Evolutionary conservation across 1,140 invertebrate species (phyloP), one percentile per base, ranked within the genome.

Genomic region (Tetranychus cinnabarinus): DNA sequence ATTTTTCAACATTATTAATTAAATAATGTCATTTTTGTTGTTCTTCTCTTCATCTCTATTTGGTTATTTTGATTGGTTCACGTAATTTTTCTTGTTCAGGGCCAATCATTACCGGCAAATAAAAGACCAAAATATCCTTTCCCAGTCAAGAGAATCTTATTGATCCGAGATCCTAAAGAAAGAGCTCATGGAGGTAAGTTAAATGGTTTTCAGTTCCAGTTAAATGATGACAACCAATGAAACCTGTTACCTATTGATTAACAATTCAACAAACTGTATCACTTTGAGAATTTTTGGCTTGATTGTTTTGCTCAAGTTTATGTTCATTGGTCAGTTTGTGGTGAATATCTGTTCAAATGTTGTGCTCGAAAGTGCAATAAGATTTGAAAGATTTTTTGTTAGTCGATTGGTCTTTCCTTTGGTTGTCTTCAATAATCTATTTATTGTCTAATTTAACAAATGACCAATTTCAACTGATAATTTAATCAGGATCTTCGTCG

Each of bases 151-250:
- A 69, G 77, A 61, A 76, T 80, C 60, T 70, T 82, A 34, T 69
- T 81, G 8, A 80, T 78, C 1, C 67, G 77, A 62, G 78, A 80
- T 64, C 78, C 79, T 3, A 79, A 79, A 66, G 78, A 79, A 62
- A 69, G 72, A 56, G 73, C 75, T 31, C 69, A 76, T 60, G 72
- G 74, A 69, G 77, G 77, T 77, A 68, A 66, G 68, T 57, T n/a
- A 33, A 57, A 13, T 57, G 7, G 5, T 39, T 34, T 39, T 57
- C 56, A 6, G 1, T 42, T 42, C 39, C 10, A 42, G 10, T 42
- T 42, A 6, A n/a, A n/a, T n/a, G 23, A 23, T 23, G 23, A 23
- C 23, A 23, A 23, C 23, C 23, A 23, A 23, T 23, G 23, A 23
- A 23, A 23, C 23, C 23, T 23, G 23, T 23, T 23, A 23, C 23